Conservation (phyloP, 2,888 invertebrate genomes). For the Orchesella flavescens region DNA sequence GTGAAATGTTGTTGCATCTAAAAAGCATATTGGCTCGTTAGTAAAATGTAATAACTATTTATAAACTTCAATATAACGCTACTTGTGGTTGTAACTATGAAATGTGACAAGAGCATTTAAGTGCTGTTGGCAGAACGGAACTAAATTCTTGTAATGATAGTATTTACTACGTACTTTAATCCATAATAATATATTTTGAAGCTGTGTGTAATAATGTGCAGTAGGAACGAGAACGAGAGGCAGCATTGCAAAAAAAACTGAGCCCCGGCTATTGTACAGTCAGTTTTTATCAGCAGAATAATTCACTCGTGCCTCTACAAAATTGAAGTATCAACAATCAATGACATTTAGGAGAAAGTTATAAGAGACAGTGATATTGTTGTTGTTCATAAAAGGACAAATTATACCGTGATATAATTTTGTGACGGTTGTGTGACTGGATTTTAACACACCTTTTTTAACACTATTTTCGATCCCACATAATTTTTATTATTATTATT, state of each 20-base stretch:
- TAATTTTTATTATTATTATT: conserved; percentile 13
- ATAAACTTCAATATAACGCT: conserved; percentile 17
- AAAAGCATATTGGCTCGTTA: background rate
- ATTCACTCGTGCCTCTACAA: background rate
- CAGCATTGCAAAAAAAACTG: background rate
- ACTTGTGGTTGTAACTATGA: conserved; percentile 14
- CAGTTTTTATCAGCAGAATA: background rate
- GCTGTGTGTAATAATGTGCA: background rate
- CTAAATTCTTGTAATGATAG: background rate
- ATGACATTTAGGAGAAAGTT: conserved; percentile 11
- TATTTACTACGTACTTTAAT: conserved; percentile 25
- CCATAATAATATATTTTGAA: conserved; percentile 8
- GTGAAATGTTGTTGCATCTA: background rate
- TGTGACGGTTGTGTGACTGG: conserved; percentile 46
- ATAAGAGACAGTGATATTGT: conserved; percentile 51
- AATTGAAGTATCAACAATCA: background rate
- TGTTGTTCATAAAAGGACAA: conserved; percentile 19
- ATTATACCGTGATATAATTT: conserved; percentile 46
- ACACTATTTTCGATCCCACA: background rate
- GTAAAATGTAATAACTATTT: background rate
- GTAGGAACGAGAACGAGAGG: background rate
- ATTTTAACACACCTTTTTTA: conserved; percentile 13
- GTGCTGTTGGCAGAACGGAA: background rate
- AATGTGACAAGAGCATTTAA: background rate
- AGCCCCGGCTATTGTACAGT: conserved; percentile 20